These are phyloP conservation scores for Tamandua tetradactyla DNA, from an alignment of 2,797 vertebrate genomes.

Conservation along the genomic window DNA sequence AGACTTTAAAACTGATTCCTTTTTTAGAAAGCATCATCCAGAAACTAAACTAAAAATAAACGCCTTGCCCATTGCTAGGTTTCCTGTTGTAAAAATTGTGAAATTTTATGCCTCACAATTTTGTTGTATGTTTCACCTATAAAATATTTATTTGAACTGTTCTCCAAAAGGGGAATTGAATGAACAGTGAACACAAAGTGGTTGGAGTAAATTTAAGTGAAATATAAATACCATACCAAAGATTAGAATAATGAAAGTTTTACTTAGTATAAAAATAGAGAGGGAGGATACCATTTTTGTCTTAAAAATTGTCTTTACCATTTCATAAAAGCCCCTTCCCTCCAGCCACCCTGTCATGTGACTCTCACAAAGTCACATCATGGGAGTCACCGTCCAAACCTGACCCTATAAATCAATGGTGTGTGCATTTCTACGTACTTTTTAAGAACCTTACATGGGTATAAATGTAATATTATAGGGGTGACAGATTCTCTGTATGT, in stretches of 20 bases:
- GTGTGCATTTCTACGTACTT: conserved; percentile 83
- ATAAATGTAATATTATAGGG: conserved; percentile 79
- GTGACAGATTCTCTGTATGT: conserved; percentile 83
- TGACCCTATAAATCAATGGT: conserved; percentile 80
- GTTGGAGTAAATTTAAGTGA: not conserved
- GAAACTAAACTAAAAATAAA: not conserved
- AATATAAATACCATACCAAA: conserved; percentile 80
- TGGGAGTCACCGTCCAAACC: conserved; percentile 71
- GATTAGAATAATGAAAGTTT: conserved; percentile 12
- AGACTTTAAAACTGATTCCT: not conserved
- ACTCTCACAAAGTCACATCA: not conserved
- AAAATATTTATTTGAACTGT: not conserved
- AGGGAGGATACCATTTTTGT: conserved; percentile 37
- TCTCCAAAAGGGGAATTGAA: not conserved
- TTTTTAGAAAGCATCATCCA: conserved; percentile 1
- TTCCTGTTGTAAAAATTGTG: not conserved
- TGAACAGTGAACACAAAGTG: not conserved
- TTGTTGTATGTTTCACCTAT: not conserved
- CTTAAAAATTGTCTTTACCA: not conserved
- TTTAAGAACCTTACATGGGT: conserved; percentile 77
- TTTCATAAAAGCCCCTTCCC: not conserved
- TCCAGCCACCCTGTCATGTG: too few species aligned
- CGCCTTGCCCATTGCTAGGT: fast-evolving
- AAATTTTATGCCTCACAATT: not conserved
- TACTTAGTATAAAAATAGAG: not conserved